Evolutionary conservation across 2,888 invertebrate species (phyloP), one percentile per base, ranked within the genome.

Genomic region (Agapetus fuscipes): DNA sequence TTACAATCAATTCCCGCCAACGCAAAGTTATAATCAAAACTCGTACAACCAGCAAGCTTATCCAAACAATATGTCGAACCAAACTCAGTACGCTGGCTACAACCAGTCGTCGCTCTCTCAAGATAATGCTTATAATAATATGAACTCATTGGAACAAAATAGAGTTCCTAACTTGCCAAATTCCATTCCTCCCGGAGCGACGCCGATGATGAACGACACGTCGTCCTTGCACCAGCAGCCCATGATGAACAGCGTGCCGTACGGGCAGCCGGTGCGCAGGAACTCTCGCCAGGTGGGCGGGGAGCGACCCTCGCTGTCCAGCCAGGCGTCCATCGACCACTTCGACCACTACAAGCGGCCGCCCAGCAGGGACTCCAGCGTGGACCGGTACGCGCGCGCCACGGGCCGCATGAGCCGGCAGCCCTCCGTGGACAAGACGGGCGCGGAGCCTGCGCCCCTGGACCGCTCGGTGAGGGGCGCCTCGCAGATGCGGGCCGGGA

Each of bases 311-410:
- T 66, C 62, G 49, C 57, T 62, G 56, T 49, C 64, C 17, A 60
- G 45, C 56, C 73, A 81, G 64, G 73, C 84, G 9, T 83, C 86
- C 51, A 87, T 87, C 56, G 90, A 91, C 61, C 87, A 89, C 56
- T 89, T 91, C 58, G 94, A 94, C 62, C 94, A 95, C 58, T 95
- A 95, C 62, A 88, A 89, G 62, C 73, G 87, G 58, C 88, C 90
- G 36, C 88, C 89, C 1, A 89, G 89, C 66, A 72, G 89, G 56
- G 88, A 89, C 58, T 80, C 83, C 44, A 88, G 88, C 51, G 84
- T 87, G 30, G 89, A 89, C 65, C 74, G 84, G 45, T 86, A 83
- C 56, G 77, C 81, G 3, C 71, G 83, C 45, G 80, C 84, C 15
- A 72, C 78, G 34, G 76, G 76, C 49, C 64, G 78, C 41, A 60